Base-by-base conservation (phyloP, 2,797 vertebrate species). In the Spinus olivaceus region DNA sequence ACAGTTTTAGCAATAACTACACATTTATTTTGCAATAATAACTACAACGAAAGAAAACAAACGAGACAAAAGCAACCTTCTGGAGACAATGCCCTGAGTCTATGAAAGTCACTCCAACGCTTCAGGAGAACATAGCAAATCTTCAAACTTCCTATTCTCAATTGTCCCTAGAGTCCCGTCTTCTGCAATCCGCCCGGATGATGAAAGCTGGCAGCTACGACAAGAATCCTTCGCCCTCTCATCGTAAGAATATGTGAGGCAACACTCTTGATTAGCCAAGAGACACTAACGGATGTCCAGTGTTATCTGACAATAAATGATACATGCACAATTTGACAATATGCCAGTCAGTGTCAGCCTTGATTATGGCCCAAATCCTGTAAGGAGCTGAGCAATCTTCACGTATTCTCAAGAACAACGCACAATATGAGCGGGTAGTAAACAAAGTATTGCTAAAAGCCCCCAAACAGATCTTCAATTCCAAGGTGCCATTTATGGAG, bases 231-330 rank as follows among this genome's bases (percentile, higher is more conserved):
- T 80, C 50, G 6, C 83, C 59, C 73, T 82, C 81, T 79, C 87
- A 56, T 88, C 46, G 8, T 90, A 91, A 94, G 95, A 96, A 88
- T 88, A 96, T 92, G 92, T 9, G 65, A 96, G 51, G 93, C 94
- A 95, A 92, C 72, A 88, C 61, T 92, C 91, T 88, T 80, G 71
- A 96, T 95, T 93, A 97, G 94, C 91, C 87, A 95, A 94, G 86
- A 96, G 91, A 95, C 67, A 59, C 92, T 93, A 96, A 96, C 86
- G 76, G 85, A 78, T 84, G 95, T 95, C 96, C 92, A 95, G 76
- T 92, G 94, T 80, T 89, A 83, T 93, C 92, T 92, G 91, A 95
- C 91, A 87, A 79, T n/a, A 91, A 93, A 74, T 80, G 87, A 96
- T 91, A 82, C 77, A 21, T 59, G 63, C 47, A 81, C 92, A 94